Base-by-base conservation (phyloP, 2,113 vertebrate genomes). In the Strigops habroptila region DNA sequence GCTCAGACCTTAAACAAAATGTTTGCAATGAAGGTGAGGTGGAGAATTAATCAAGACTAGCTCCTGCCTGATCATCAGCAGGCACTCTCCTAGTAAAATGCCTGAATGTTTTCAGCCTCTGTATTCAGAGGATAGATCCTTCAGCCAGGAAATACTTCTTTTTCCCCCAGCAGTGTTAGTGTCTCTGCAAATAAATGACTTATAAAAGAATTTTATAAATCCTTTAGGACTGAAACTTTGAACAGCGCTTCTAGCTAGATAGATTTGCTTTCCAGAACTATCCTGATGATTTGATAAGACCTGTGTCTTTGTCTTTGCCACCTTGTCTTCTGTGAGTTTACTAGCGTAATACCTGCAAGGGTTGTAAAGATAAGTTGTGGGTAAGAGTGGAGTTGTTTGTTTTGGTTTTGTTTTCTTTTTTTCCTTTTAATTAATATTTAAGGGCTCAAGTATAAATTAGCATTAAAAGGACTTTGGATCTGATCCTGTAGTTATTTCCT, bases 111-210 rank as follows among this genome's bases (percentile, higher is more conserved):
- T 86, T 91, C 21, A 86, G 22, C 10, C 19, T 91, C 44, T 73
- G 86, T 81, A 86, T 84, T 95, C 73, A 84, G 44, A 57, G 88
- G 63, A 91, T 77, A 31, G 18, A 78, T 81, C 7, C 69, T 79
- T 82, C 70, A 94, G 63, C 74, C 77, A 35, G 64, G 79, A 77
- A 68, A 21, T 59, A 31, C 51, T 64, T 70, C 82, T 41, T 83
- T 91, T 87, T 93, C 93, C 64, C 52, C 68, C 51, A 64, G 80
- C 3, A 9, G 35, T 74, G 48, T 93, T 67, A 60, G n/a, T 83
- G 81, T 91, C 92, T 92, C 80, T 90, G 86, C 86, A 90, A 91
- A 95, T 93, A 97, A 95, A 93, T 43, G 49, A 90, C 62, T 87
- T 75, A 52, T 73, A 96, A 83, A 96, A 95, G 62, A 90, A 70